Base-by-base conservation (phyloP, 2,888 invertebrate genomes). In the Melanchra persicariae region DNA sequence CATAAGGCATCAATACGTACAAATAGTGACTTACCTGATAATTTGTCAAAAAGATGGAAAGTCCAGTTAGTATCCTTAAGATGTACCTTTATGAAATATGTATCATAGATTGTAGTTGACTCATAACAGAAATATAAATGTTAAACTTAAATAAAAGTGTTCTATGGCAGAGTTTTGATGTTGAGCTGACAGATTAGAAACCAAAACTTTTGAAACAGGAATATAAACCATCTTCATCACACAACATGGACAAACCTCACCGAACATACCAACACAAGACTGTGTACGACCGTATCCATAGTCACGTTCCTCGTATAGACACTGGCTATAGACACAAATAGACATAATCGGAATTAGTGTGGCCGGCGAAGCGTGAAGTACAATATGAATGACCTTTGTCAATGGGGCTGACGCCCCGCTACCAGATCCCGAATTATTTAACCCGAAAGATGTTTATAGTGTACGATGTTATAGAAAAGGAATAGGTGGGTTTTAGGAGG, bases 321-420 rank as follows among this genome's bases (percentile, higher is more conserved):
- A 65, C 58, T 58, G 52, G 63, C 17, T 71, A 79, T 81, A 82
- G 82, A 69, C 82, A 88, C 85, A 89, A 85, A 90, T 91, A 89
- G 90, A 85, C 87, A 88, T 93, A 93, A 92, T 93, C 90, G 87
- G 91, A 93, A 93, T 94, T 93, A 94, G 92, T 91, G 91, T 87
- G 90, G 82, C 90, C 92, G 89, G 87, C 88, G 88, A 86, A 92
- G 91, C 94, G 91, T 91, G 91, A 92, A 90, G 87, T 91, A 93
- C 93, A 93, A 91, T 94, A 94, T 93, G 94, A 92, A 94, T 94
- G 94, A 94, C 94, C 94, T 94, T 93, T 94, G 94, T 94, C 93
- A 93, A 92, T 92, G 90, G 88, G 80, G 86, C 90, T 91, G 93
- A 92, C 92, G 92, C 92, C 89, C 89, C 49, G 79, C 82, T 80